A percentile compares a stretch with the other conserved stretches of the same genome.
Evolutionary conservation across 2,797 vertebrate genomes (phyloP).

Genomic region (Arremon aurantiirostris): DNA sequence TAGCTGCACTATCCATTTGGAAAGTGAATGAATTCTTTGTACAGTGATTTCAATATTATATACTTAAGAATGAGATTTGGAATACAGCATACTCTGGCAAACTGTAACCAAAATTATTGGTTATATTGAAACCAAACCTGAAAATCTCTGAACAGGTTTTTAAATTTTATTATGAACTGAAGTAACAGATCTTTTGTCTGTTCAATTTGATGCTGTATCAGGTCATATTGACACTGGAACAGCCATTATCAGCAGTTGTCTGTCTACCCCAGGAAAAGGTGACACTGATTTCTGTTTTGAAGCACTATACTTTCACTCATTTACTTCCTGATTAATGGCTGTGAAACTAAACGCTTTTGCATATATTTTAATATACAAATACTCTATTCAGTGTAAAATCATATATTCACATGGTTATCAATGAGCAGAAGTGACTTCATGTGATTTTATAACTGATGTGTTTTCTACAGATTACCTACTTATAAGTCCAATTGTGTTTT

Average conservation of each 20-base stretch:
- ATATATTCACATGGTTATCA: not conserved
- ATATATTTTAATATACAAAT: not conserved
- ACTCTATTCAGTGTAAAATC: not conserved
- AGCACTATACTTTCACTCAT: not conserved
- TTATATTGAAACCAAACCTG: not conserved
- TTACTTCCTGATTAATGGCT: not conserved
- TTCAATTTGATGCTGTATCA: not conserved
- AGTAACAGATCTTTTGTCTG: not conserved
- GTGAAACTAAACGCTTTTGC: not conserved
- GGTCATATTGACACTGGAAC: not conserved
- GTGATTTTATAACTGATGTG: not conserved
- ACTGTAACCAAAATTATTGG: not conserved
- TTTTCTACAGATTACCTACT: slow-evolving; percentile 36
- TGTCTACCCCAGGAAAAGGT: not conserved
- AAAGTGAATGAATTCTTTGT: not conserved
- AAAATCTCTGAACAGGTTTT: not conserved
- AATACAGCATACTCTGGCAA: not conserved
- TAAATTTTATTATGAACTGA: not conserved
- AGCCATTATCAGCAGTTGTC: not conserved
- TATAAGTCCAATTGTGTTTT: not conserved
- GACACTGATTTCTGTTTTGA: not conserved
- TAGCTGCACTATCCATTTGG: not conserved
- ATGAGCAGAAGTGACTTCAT: slow-evolving; percentile 9
- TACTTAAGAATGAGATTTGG: not conserved
- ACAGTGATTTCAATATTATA: not conserved